These are phyloP conservation scores for Stegodyphus dumicola DNA, from an alignment of 1,140 invertebrate genomes.

Conservation along the genomic window DNA sequence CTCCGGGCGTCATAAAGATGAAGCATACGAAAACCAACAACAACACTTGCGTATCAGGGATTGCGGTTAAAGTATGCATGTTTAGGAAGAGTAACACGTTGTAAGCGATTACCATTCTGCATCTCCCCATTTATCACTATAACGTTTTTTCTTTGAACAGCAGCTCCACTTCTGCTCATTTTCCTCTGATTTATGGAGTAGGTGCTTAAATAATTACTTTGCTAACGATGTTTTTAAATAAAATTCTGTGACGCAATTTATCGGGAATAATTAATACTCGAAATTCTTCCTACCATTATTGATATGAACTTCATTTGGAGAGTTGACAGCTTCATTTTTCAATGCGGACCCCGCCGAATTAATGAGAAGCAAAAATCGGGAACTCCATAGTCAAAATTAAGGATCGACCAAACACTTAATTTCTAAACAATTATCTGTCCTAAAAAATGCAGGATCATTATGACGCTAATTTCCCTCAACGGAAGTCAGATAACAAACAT, in stretches of 20 bases:
- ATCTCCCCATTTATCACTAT: no score
- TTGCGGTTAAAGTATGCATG: no score
- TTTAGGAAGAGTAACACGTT: no score
- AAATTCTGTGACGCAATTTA: background rate
- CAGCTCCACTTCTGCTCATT: background rate
- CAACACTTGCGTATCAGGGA: no score
- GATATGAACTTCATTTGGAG: conserved; percentile 6
- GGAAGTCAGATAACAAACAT: conserved; percentile 1
- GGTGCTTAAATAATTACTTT: conserved; percentile 20
- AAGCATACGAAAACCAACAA: no score
- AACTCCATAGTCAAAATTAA: conserved; percentile 9
- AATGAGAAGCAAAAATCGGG: background rate
- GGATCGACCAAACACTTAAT: conserved; percentile 20
- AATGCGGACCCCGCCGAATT: background rate
- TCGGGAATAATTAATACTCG: conserved; percentile 18
- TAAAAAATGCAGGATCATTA: conserved; percentile 11
- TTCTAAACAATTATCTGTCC: background rate
- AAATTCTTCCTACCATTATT: conserved; percentile 17
- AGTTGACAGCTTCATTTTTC: conserved; percentile 12
- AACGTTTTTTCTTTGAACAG: no score
- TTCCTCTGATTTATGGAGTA: background rate
- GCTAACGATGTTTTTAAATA: conserved; percentile 20
- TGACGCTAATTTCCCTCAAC: background rate
- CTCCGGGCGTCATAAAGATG: no score
- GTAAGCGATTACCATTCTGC: no score